These are phyloP conservation scores for Cyanoderma ruficeps DNA, from an alignment of 2,113 vertebrate species.

Conservation along the genomic window DNA sequence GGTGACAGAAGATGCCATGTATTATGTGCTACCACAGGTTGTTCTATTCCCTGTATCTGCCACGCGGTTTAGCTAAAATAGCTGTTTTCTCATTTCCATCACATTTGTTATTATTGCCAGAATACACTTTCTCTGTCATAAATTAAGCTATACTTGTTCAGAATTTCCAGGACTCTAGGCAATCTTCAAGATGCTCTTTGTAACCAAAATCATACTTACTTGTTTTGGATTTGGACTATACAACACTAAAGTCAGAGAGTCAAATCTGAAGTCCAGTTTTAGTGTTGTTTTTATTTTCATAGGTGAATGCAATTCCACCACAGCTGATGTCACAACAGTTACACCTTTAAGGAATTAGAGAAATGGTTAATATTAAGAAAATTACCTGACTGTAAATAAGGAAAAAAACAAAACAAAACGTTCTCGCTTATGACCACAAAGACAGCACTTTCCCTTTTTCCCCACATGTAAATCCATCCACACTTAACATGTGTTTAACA, in stretches of 20 bases:
- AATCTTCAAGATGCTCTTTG: not conserved
- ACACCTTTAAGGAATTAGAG: conserved; percentile 74
- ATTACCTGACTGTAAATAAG: not conserved
- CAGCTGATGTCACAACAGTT: conserved; percentile 90
- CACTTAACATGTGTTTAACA: not conserved
- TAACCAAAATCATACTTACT: conserved; percentile 66
- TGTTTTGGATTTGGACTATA: conserved; percentile 80
- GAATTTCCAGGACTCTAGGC: not conserved
- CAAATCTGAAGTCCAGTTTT: conserved; percentile 89
- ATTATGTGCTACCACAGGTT: not conserved
- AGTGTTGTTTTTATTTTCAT: conserved; percentile 83
- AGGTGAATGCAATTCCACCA: conserved; percentile 86
- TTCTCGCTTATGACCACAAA: not conserved
- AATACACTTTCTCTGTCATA: not conserved
- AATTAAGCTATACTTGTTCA: not conserved
- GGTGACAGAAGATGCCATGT: accelerated
- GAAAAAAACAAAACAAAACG: not conserved
- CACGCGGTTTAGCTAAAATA: not conserved
- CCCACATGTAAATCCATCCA: not conserved
- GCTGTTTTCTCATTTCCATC: not conserved
- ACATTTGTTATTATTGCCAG: not conserved
- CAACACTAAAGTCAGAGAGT: conserved; percentile 88
- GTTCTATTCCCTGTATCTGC: not conserved
- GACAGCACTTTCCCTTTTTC: not conserved
- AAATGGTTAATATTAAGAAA: not conserved